These are phyloP conservation scores for Chydorus sphaericus DNA, from an alignment of 2,888 invertebrate species.

Conservation along the genomic window DNA sequence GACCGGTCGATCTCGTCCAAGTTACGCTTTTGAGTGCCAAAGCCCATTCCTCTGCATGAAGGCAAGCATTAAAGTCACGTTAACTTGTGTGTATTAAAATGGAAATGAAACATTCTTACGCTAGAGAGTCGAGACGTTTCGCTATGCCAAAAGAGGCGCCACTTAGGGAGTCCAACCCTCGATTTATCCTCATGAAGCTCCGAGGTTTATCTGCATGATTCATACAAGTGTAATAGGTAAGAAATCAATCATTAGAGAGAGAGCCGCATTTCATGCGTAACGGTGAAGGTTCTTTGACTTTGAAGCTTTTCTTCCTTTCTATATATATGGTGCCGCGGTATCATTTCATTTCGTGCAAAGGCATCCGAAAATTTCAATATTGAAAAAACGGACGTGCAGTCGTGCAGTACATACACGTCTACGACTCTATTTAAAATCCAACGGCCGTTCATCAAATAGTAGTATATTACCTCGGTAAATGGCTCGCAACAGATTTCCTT, in stretches of 20 bases:
- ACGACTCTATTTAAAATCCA: too few relatives aligned
- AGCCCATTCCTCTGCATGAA: slow-evolving; percentile 25
- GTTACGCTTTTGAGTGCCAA: slow-evolving; percentile 36
- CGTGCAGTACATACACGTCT: too few relatives aligned
- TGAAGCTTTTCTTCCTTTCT: too few relatives aligned
- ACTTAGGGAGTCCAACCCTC: slow-evolving; percentile 32
- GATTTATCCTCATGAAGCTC: slow-evolving; percentile 1
- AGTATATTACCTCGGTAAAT: slow-evolving; percentile 8
- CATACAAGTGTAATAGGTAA: too few relatives aligned
- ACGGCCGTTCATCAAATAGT: too few relatives aligned
- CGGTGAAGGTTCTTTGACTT: too few relatives aligned
- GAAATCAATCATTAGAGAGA: too few relatives aligned
- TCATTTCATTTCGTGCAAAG: too few relatives aligned
- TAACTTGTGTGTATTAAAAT: too few relatives aligned
- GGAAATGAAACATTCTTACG: slow-evolving; percentile 22
- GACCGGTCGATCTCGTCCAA: slow-evolving; percentile 46
- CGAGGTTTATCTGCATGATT: slow-evolving; percentile 9
- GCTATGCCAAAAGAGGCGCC: slow-evolving; percentile 31
- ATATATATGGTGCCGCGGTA: too few relatives aligned
- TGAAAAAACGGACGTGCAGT: background rate
- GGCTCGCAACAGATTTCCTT: slow-evolving; percentile 32
- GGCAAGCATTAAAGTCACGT: background rate
- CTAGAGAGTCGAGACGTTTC: slow-evolving; percentile 29
- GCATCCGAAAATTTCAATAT: background rate
- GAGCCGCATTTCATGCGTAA: too few relatives aligned